Evolutionary conservation across 2,797 vertebrate species (phyloP), one percentile per base, ranked within the genome.

Genomic region (Tokudaia muenninki): DNA sequence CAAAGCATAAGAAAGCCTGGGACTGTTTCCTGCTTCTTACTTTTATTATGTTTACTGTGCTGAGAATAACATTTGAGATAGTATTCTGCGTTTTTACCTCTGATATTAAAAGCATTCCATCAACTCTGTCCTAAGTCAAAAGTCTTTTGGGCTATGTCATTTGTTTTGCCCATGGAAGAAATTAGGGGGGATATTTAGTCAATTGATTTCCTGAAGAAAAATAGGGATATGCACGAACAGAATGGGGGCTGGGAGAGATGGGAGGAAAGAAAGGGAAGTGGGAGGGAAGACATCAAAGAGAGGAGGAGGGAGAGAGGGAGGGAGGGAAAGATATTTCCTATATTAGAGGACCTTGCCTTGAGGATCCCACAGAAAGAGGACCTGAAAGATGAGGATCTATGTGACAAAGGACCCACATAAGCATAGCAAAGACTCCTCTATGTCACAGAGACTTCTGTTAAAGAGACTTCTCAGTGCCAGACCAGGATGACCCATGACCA

Each of bases 171-270:
- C 72, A 95, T 84, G 22, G 44, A 55, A 86, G 61, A 96, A 96
- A 65, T 50, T 89, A 89, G 61, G 34, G 57, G 26, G 57, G 75
- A 29, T 81, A 41, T 57, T 87, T 82, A 87, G 72, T 93, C 67
- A 96, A 72, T 50, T 16, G 31, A 19, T 75, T 90, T 87, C 87
- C 77, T 90, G 37, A 67, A 91, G 77, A 79, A 94, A 96, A 94
- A 61, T 72, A 9, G 34, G 19, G 67, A n/a, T n/a, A 70, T 70
- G 67, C 1, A 72, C 50, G n/a, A 47, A 74, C 13, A n/a, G 22
- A 6, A 70, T 26, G 19, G 82, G 29, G 50, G 3, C 26, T 70
- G 34, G 67, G 31, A 16, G 34, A 70, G 34, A 70, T 17, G 16
- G 67, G 34, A 24, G 22, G 29, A 26, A 50, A 72, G 47, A 65